phyloP scores from a whole-genome alignment of 2,797 vertebrate species.

The Urocyon cinereoargenteus region DNA sequence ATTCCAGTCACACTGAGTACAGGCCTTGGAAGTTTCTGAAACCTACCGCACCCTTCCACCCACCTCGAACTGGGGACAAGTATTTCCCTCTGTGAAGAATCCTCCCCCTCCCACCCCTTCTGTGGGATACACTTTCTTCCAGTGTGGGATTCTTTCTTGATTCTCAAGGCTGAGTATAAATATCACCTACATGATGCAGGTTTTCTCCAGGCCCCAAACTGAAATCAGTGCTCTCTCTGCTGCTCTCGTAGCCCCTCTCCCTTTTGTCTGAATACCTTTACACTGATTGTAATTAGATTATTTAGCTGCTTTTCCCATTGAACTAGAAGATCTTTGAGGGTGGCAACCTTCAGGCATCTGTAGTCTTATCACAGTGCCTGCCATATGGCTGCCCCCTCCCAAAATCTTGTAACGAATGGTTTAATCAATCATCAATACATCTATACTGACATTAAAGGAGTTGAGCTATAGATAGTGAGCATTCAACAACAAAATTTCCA shows the following conservation, averaged over 20 bases:
- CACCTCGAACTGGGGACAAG: too few relatives aligned
- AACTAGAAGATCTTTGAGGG: background rate
- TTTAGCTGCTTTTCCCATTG: background rate
- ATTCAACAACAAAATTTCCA: background rate
- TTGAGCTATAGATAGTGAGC: background rate
- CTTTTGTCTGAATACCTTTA: background rate
- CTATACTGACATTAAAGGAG: background rate
- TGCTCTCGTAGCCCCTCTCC: background rate
- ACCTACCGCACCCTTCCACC: background rate
- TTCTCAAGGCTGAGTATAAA: background rate
- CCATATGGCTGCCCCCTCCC: background rate
- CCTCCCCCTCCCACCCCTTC: rapidly evolving
- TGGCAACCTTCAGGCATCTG: background rate
- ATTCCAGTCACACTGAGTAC: background rate
- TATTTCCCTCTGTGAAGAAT: background rate
- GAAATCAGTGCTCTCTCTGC: background rate
- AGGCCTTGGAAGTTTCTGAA: background rate
- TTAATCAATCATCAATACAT: background rate
- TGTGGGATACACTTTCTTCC: background rate
- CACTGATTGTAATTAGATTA: background rate
- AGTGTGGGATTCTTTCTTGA: background rate
- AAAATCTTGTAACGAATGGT: background rate
- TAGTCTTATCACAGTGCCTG: background rate
- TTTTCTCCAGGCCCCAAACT: background rate
- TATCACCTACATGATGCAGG: background rate